Evolutionary conservation across 2,888 invertebrate genomes (phyloP), one percentile per base, ranked within the genome.

Genomic region (Harpagoxenus sublaevis): DNA sequence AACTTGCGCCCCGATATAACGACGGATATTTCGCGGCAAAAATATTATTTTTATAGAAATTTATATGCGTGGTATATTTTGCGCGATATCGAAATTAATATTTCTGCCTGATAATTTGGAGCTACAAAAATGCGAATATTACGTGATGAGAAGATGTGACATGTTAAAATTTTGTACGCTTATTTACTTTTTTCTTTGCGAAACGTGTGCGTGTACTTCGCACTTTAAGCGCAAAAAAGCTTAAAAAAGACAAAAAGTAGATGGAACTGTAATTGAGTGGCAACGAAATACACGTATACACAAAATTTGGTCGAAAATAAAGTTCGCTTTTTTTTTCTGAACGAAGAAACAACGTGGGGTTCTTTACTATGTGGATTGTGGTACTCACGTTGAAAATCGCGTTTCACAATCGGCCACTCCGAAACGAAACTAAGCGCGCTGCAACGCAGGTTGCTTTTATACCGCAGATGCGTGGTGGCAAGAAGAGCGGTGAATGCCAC

Each of bases 401-500:
- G 66, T 68, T 91, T 90, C 86, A 86, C 90, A 91, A 89, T 92
- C 88, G 86, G 88, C 86, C 75, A 89, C 83, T 79, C 48, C 77
- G 73, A 88, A 89, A 90, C 86, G 92, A 92, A 92, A 94, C 94
- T 94, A 93, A 94, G 91, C 92, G 91, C 92, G 87, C 90, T 91
- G 90, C 82, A 82, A 89, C 89, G 88, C 91, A 88, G 88, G 91
- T 91, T 90, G 92, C 93, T 94, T 94, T 94, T 94, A 94, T 94
- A 94, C 90, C 87, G 74, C 89, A 79, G 87, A 89, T 91, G 85
- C 83, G 60, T 62, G 79, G 60, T 73, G 84, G 89, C 42, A 70
- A 70, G 60, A 35, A 74, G 71, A 73, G 62, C 62, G 87, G 87
- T 82, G 71, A 84, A 71, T 74, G 70, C 86, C 91, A 91, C 89